Evolutionary conservation across 92 coral and sea anemone genomes (phyloP).

Genomic region (Porites evermanni): DNA sequence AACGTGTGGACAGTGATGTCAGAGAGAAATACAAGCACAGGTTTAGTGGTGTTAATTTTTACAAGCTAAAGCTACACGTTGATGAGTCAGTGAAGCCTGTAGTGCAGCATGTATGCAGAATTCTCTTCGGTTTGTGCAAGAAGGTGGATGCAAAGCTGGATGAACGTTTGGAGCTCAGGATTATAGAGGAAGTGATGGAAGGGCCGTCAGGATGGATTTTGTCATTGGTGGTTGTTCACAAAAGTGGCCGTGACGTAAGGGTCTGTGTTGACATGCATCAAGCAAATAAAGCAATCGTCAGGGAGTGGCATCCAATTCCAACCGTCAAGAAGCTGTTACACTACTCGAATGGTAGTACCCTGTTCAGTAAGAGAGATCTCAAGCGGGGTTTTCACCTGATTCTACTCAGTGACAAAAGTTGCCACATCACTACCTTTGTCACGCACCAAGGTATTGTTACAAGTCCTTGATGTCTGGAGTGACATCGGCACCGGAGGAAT

Average conservation of each 20-base stretch:
- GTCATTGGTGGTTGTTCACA: conserved; percentile 14
- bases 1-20: conserved; percentile 4
- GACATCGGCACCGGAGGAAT: background rate
- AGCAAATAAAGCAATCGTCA: background rate
- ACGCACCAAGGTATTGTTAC: conserved; percentile 18
- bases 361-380: conserved; percentile 5
- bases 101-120: conserved; percentile 39
- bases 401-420: conserved; percentile 13
- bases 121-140: conserved; percentile 46
- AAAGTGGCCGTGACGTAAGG: background rate
- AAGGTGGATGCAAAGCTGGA: conserved; percentile 49
- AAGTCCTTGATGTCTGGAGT: background rate
- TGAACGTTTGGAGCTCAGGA: conserved; percentile 13
- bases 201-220: conserved; percentile 15
- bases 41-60: conserved; percentile 41
- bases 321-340: background rate
- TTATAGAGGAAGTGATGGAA: conserved; percentile 26
- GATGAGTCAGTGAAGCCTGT: conserved; percentile 45
- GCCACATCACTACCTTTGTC: conserved; percentile 1
- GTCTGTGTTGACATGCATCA: conserved; percentile 1
- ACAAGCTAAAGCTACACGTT: conserved; percentile 47
- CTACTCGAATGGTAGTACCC: background rate
- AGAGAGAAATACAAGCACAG: conserved; percentile 1
- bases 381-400: conserved; percentile 5
- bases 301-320: background rate